Base-by-base conservation (phyloP, 1,140 invertebrate species). In the Cotesia chilonis region DNA sequence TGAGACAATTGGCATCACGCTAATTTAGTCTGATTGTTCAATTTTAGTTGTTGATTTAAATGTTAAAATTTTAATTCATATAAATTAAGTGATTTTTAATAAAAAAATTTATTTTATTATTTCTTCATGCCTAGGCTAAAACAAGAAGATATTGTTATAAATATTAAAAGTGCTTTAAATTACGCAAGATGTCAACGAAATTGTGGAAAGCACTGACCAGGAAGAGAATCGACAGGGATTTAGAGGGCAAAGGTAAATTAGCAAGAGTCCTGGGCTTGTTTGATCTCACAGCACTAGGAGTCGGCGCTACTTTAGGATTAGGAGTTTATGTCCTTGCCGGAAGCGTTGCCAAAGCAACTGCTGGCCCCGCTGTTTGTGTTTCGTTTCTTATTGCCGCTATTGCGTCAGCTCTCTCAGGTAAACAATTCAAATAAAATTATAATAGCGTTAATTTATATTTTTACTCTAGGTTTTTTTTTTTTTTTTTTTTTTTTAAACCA, bases 271-370 rank as follows among this genome's bases (percentile, higher is more conserved):
- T 97, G 12, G 91, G 89, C 6, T 85, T 95, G 0, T 78, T 95
- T 17, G 95, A 96, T 85, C 87, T 96, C 3, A 95, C 92, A 0
- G 91, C 92, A 0, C 85, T 96, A 4, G 95, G 95, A 1, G 93
- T 97, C 36, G 96, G 96, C 5, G 92, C 94, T 70, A 97, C 96
- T 0, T 87, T 98, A 0, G 96, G 96, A 0, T 88, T 97, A n/a
- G 96, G 96, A 0, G 94, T 97, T 6, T 98, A 98, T 83, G 95
- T 98, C 2, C 87, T 98, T 37, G 95, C 95, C 6, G 96, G 96
- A 14, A 90, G 94, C 60, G 95, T 97, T 0, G 95, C 95, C 14
- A 94, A 92, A 81, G 90, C 91, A 20, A 91, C 91, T 0, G 93
- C 96, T 1, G 96, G 96, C 0, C 96, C 96, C 0, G 92, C 94